Conservation (phyloP, 2,797 vertebrate genomes). For the Brachyrhaphis roseni region DNA sequence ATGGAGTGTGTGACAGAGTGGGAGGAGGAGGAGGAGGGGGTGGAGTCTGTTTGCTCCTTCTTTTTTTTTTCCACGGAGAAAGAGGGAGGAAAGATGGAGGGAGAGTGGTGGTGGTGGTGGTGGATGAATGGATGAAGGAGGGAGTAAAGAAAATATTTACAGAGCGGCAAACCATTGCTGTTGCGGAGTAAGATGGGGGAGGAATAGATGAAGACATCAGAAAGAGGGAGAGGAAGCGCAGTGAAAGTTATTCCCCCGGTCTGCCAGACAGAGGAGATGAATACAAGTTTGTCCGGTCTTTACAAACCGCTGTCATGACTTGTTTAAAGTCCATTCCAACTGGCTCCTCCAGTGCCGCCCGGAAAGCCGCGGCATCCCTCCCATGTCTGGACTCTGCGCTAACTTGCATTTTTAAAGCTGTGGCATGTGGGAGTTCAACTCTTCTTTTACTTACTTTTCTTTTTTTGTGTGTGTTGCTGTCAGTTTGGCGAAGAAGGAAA, state of each 20-base stretch:
- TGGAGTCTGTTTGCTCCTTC: conserved; percentile 76
- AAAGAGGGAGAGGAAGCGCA: conserved; percentile 27
- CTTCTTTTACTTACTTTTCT: conserved; percentile 10
- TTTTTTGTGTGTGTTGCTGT: conserved; percentile 3
- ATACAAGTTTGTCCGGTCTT: conserved; percentile 68
- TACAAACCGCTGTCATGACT: conserved; percentile 71
- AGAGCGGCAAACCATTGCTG: conserved; percentile 44
- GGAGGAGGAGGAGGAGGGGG: conserved; percentile 57
- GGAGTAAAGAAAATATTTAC: conserved; percentile 64
- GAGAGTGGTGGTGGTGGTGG: conserved; percentile 51
- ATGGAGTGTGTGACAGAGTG: conserved; percentile 50
- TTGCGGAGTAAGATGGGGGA: conserved; percentile 47
- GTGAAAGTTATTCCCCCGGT: conserved; percentile 13
- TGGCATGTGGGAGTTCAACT: conserved; percentile 48
- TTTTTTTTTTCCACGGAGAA: conserved; percentile 71
- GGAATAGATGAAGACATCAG: conserved; percentile 26
- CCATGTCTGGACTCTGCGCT: conserved; percentile 46
- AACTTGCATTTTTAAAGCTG: conserved; percentile 62
- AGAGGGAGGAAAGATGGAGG: conserved; percentile 42
- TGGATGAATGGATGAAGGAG: conserved; percentile 56
- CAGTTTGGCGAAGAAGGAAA: conserved; percentile 27
- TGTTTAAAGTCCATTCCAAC: conserved; percentile 44
- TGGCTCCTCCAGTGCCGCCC: conserved; percentile 26
- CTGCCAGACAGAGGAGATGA: conserved; percentile 29
- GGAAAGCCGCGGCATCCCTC: conserved; percentile 52